Conservation (phyloP, 2,113 vertebrate species). For the Bujurquina vittata region DNA sequence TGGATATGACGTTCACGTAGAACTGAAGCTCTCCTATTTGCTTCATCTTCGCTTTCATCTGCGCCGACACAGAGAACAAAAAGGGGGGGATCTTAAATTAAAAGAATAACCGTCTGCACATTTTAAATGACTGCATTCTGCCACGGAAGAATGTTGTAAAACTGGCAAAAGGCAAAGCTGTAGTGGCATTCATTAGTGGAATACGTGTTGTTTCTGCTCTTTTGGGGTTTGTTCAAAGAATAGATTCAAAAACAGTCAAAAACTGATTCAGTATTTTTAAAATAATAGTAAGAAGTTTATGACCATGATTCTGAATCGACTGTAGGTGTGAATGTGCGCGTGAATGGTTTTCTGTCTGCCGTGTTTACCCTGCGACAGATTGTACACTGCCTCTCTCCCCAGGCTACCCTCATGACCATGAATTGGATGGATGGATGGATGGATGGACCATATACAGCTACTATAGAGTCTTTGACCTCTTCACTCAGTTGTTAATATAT, state of each 20-base stretch:
- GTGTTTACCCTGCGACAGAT: background rate
- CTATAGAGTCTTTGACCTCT: background rate
- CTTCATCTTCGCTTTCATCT: constrained; percentile 27
- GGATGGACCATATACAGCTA: too few species aligned
- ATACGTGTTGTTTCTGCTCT: background rate
- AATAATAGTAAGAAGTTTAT: background rate
- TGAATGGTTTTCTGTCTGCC: background rate
- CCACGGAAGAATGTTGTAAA: constrained; percentile 9
- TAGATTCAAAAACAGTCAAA: background rate
- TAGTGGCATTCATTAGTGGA: background rate
- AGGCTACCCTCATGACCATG: background rate
- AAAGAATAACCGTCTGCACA: constrained; percentile 13
- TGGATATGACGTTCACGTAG: background rate
- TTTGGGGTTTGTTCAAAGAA: background rate
- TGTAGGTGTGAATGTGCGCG: background rate
- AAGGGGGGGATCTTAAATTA: constrained; percentile 23
- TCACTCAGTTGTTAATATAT: background rate
- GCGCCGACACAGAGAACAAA: background rate
- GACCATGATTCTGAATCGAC: background rate
- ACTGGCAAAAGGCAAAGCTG: constrained; percentile 20
- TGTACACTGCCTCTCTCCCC: too few species aligned
- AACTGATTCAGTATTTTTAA: background rate
- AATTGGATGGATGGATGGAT: background rate
- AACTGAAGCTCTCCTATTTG: constrained; percentile 10
- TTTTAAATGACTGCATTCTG: constrained; percentile 5